Percentiles rank a stretch among this genome's conserved stretches.
Conservation (phyloP, 92 coral and sea anemone species). For the Ricordea florida region DNA sequence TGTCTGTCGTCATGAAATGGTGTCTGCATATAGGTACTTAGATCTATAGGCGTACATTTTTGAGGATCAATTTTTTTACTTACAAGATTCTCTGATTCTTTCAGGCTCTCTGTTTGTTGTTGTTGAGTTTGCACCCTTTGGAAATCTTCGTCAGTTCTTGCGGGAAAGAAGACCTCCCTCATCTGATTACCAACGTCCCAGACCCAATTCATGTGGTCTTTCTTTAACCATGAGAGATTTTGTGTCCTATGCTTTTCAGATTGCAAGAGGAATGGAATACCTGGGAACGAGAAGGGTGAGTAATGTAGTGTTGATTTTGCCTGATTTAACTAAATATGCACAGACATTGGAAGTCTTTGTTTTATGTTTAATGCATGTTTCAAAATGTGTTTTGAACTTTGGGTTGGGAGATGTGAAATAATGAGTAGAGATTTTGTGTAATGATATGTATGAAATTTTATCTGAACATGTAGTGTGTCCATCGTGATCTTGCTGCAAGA, state of each 20-base stretch:
- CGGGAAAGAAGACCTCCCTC: constrained; percentile 93
- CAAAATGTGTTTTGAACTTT: too few relatives aligned
- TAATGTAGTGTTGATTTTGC: too few relatives aligned
- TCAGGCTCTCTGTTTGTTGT: constrained; percentile 86
- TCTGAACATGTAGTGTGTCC: constrained; percentile 75
- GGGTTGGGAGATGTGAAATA: too few relatives aligned
- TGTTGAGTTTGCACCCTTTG: constrained; percentile 96
- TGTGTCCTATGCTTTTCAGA: constrained; percentile 92
- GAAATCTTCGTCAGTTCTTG: constrained; percentile 93
- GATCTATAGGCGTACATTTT: too few relatives aligned
- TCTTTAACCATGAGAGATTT: constrained; percentile 90
- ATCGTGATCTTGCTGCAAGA: constrained; percentile 96
- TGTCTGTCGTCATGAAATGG: too few relatives aligned
- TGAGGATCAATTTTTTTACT: too few relatives aligned
- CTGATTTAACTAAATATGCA: too few relatives aligned
- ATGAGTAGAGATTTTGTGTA: too few relatives aligned
- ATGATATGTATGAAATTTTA: too few relatives aligned
- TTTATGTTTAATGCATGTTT: too few relatives aligned
- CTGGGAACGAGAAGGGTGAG: constrained; percentile 85
- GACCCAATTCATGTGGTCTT: constrained; percentile 40
- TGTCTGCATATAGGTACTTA: too few relatives aligned
- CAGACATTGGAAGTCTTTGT: too few relatives aligned
- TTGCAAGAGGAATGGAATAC: constrained; percentile 96
- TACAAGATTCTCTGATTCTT: background rate
- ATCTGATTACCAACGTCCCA: constrained; percentile 71